These are phyloP conservation scores for Acrocyrtus sp. DNA, from an alignment of 2,888 invertebrate species.

Conservation along the genomic window DNA sequence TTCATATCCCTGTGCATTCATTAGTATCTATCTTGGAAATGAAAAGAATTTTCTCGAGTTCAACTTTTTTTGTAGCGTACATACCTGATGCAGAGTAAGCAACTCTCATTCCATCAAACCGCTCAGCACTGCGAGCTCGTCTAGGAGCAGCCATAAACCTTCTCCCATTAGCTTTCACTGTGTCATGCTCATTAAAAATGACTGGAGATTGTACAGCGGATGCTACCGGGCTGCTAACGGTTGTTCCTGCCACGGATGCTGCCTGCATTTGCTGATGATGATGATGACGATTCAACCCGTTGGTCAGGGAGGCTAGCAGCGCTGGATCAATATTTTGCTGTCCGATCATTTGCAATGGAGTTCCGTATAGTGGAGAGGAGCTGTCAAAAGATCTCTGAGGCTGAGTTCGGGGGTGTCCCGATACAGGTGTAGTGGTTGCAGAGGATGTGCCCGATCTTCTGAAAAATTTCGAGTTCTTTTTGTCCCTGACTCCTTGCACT, in stretches of 20 bases:
- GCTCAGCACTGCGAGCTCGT: constrained; percentile 64
- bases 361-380: constrained; percentile 28
- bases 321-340: constrained; percentile 47
- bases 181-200: constrained; percentile 61
- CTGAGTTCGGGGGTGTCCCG: constrained; percentile 39
- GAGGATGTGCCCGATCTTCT: constrained; percentile 36
- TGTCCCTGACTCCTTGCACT: constrained; percentile 10
- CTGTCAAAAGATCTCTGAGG: constrained; percentile 35
- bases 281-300: constrained; percentile 32
- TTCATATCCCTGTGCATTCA: neutral
- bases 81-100: constrained; percentile 59
- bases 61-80: neutral
- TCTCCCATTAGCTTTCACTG: constrained; percentile 54
- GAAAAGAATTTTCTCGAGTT: neutral
- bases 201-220: constrained; percentile 40
- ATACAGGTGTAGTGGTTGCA: constrained; percentile 37
- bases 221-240: constrained; percentile 18
- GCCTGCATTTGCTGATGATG: constrained; percentile 24
- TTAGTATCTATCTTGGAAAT: neutral
- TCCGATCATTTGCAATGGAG: constrained; percentile 26
- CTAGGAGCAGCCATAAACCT: constrained; percentile 59
- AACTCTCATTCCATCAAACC: constrained; percentile 64
- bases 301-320: constrained; percentile 34
- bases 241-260: constrained; percentile 24
- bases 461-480: constrained; percentile 32